phyloP scores from a whole-genome alignment of 2,888 invertebrate genomes.

The Cerceris rybyensis region DNA sequence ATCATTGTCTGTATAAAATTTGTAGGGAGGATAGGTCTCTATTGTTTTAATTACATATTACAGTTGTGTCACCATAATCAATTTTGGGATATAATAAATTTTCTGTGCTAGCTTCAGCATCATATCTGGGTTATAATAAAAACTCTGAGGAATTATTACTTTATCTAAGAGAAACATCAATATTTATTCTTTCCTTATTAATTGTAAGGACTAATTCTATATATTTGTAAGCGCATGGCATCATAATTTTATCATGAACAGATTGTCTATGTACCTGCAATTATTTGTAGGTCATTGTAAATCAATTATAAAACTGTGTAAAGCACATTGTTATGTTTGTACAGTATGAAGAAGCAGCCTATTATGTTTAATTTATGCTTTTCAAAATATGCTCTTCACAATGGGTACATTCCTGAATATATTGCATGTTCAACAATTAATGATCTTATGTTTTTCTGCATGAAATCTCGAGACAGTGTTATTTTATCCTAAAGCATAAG shows the following conservation, averaged over 20 bases:
- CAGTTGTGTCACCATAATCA: too few relatives aligned
- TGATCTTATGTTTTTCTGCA: conserved; percentile 55
- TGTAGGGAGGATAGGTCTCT: not conserved
- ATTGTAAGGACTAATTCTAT: not conserved
- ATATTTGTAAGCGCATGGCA: conserved; percentile 5
- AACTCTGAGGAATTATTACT: not conserved
- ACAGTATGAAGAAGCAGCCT: conserved; percentile 36
- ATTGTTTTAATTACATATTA: too few relatives aligned
- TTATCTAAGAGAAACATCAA: too few relatives aligned
- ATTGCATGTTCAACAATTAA: conserved; percentile 58
- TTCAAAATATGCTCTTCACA: conserved; percentile 24
- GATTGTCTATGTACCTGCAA: not conserved
- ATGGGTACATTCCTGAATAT: conserved; percentile 36
- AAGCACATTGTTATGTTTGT: conserved; percentile 38
- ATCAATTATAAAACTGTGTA: conserved; percentile 22
- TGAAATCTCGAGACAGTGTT: conserved; percentile 46
- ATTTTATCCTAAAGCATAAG: conserved; percentile 55
- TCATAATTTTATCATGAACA: not conserved
- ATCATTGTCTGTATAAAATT: not conserved
- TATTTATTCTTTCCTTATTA: not conserved
- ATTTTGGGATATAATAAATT: too few relatives aligned
- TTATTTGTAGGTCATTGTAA: conserved; percentile 2
- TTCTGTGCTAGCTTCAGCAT: too few relatives aligned
- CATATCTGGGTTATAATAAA: not conserved
- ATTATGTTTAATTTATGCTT: conserved; percentile 45